Percentiles rank a stretch among this genome's conserved stretches.
Conservation (phyloP, 2,113 vertebrate species). For the Anolis carolinensis region DNA sequence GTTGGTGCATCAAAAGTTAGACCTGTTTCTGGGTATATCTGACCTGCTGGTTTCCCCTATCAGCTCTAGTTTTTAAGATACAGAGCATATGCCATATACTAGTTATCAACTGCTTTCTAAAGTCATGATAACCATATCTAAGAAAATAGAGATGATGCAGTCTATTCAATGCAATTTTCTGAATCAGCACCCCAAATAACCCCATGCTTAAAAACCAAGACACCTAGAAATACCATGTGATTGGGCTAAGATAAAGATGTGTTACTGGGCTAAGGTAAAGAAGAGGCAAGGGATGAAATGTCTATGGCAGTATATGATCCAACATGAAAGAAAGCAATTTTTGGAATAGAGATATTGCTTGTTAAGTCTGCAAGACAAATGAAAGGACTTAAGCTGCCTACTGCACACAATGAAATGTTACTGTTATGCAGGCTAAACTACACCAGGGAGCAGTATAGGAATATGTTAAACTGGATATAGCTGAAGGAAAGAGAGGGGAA, state of each 20-base stretch:
- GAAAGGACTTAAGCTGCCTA: background rate
- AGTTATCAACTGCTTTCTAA: too few relatives aligned
- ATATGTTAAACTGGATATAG: background rate
- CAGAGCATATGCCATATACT: too few relatives aligned
- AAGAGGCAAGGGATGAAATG: background rate
- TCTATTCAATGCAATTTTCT: too few relatives aligned
- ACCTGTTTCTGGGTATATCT: too few relatives aligned
- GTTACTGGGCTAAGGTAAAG: background rate
- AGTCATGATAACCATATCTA: too few relatives aligned
- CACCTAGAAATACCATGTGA: background rate
- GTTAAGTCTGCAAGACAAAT: background rate
- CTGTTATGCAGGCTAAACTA: background rate
- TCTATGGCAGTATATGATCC: background rate
- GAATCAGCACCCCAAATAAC: too few relatives aligned
- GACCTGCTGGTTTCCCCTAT: too few relatives aligned
- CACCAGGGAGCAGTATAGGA: background rate
- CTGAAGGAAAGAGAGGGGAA: background rate
- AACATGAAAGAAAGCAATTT: background rate
- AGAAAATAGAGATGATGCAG: too few relatives aligned
- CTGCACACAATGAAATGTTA: background rate
- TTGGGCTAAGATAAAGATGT: background rate
- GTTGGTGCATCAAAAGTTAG: too few relatives aligned
- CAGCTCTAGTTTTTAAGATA: too few relatives aligned
- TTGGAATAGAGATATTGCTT: background rate
- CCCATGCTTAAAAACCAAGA: too few relatives aligned